Percentiles rank a stretch among this genome's conserved stretches.
Evolutionary conservation across 2,113 vertebrate species (phyloP).

Genomic region (Phyllostomus discolor): DNA sequence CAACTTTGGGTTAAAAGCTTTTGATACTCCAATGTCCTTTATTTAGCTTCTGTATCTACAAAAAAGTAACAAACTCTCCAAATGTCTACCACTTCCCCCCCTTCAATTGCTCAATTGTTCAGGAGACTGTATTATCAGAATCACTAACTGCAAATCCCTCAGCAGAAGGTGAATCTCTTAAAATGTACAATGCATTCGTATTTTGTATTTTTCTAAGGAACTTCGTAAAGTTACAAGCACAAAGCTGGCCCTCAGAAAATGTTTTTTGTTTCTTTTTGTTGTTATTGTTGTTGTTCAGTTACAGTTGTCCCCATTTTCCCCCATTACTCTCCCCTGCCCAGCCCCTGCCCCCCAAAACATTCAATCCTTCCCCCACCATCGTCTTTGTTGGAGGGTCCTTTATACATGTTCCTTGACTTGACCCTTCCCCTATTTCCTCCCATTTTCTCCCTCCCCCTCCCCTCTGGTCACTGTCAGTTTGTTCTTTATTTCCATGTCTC

Average conservation of each 20-base stretch:
- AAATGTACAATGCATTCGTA: background rate
- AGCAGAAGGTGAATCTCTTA: background rate
- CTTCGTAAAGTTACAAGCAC: background rate
- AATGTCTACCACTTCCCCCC: background rate
- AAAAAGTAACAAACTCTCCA: background rate
- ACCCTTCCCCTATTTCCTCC: too few species aligned
- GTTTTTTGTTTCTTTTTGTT: background rate
- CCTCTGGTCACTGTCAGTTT: too few species aligned
- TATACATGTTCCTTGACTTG: too few species aligned
- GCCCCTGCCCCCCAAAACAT: too few species aligned
- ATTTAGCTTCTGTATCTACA: background rate
- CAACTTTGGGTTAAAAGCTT: constrained; percentile 8
- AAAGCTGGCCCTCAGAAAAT: background rate
- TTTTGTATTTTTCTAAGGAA: background rate
- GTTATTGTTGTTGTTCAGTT: too few species aligned
- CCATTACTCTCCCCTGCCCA: too few species aligned
- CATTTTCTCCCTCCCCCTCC: too few species aligned
- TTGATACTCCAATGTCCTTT: background rate
- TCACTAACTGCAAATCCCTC: background rate
- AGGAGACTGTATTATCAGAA: background rate
- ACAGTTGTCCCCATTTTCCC: too few species aligned
- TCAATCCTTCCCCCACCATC: too few species aligned
- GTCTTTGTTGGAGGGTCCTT: too few species aligned
- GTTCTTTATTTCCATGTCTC: too few species aligned
- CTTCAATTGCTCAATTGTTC: background rate